Conservation (phyloP, 2,888 invertebrate species). For the Campaea margaritaria region DNA sequence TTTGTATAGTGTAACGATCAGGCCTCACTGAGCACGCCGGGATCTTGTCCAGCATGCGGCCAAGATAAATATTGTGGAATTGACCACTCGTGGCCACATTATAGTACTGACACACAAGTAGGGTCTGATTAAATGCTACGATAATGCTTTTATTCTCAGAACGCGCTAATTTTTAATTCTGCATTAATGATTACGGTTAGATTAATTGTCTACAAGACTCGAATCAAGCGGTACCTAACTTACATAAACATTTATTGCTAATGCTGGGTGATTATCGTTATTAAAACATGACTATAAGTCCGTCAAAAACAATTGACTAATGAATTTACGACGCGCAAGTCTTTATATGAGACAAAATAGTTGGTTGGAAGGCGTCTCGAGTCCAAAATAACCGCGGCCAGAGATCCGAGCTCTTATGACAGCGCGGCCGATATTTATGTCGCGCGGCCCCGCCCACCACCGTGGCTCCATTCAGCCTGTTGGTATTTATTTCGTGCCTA, state of each 20-base stretch:
- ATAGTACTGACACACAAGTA: constrained; percentile 54
- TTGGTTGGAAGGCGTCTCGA: constrained; percentile 50
- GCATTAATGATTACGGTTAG: not conserved
- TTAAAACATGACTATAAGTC: constrained; percentile 4
- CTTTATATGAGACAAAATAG: constrained; percentile 44
- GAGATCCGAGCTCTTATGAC: constrained; percentile 79
- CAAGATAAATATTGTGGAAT: constrained; percentile 67
- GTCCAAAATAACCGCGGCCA: constrained; percentile 78
- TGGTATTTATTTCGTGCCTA: constrained; percentile 85
- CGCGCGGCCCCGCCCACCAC: constrained; percentile 80
- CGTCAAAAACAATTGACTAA: constrained; percentile 32
- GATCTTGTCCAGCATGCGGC: constrained; percentile 30
- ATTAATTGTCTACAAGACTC: constrained; percentile 4
- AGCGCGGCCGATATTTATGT: constrained; percentile 82
- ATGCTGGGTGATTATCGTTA: constrained; percentile 1
- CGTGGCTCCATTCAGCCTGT: constrained; percentile 83
- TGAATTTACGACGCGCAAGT: constrained; percentile 39
- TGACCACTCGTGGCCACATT: constrained; percentile 40
- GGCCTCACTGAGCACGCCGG: constrained; percentile 20
- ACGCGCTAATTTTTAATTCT: constrained; percentile 8
- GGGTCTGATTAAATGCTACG: constrained; percentile 54
- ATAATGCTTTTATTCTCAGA: constrained; percentile 23
- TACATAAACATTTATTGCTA: not conserved
- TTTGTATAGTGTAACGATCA: constrained; percentile 52
- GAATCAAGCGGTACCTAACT: not conserved